A percentile compares a stretch with the other conserved stretches of the same genome.
Conservation (phyloP, 2,888 invertebrate species). For the Anaspis maculata region DNA sequence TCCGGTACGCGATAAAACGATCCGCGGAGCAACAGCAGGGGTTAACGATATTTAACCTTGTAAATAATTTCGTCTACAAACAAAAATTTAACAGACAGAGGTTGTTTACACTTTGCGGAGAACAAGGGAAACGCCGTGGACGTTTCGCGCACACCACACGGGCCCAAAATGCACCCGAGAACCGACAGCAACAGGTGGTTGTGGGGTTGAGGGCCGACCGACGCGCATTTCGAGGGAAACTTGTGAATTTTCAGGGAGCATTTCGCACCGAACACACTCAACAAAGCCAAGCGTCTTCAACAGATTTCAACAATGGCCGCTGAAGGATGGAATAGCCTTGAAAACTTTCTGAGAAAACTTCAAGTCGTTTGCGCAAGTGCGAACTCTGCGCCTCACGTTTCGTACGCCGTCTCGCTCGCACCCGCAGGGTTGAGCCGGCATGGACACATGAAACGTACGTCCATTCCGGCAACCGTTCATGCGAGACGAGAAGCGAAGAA, state of each 20-base stretch:
- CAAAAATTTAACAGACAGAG: conserved; percentile 21
- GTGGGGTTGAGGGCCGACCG: conserved; percentile 5
- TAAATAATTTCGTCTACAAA: conserved; percentile 22
- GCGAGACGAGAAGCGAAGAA: conserved; percentile 25
- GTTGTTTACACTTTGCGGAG: conserved; percentile 34
- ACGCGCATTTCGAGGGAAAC: neutral
- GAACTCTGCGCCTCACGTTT: conserved; percentile 15
- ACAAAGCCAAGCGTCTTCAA: conserved; percentile 35
- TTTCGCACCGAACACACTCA: conserved; percentile 13
- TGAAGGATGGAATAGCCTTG: conserved; percentile 40
- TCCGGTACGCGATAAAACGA: conserved; percentile 11
- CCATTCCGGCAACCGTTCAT: conserved; percentile 14
- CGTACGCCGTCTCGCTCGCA: conserved; percentile 14
- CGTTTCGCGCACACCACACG: conserved; percentile 9
- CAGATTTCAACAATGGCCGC: conserved; percentile 40
- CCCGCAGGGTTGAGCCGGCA: too few species aligned
- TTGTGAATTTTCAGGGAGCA: conserved; percentile 5
- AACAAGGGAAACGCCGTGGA: conserved; percentile 9
- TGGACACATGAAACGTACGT: too few species aligned
- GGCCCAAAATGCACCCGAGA: conserved; percentile 5
- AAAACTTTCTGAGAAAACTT: conserved; percentile 41
- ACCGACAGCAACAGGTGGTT: conserved; percentile 25
- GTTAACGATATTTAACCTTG: conserved; percentile 26
- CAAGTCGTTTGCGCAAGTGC: conserved; percentile 34
- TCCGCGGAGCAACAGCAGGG: conserved; percentile 18